Conservation (phyloP, 1,140 invertebrate species). For the Bicyclus anynana region DNA sequence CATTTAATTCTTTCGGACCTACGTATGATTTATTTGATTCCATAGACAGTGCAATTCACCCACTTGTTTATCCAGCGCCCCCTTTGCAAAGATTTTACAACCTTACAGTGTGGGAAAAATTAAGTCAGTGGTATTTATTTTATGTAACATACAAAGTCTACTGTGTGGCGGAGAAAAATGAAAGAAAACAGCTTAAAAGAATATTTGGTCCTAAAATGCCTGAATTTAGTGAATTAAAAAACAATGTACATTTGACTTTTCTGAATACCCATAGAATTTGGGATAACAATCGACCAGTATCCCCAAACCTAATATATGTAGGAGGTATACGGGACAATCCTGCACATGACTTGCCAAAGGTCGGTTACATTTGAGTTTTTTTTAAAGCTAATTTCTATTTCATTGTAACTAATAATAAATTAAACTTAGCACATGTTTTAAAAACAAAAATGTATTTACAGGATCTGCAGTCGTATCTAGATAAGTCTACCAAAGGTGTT, state of each 20-base stretch:
- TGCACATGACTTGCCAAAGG: too few species aligned
- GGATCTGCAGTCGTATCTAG: background rate
- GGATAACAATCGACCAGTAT: constrained; percentile 54
- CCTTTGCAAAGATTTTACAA: constrained; percentile 28
- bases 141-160: background rate
- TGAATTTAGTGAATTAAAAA: constrained; percentile 37
- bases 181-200: background rate
- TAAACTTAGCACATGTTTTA: too few species aligned
- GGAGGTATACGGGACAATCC: constrained; percentile 38
- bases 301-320: constrained; percentile 65
- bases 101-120: constrained; percentile 3
- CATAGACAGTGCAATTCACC: constrained; percentile 27
- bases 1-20: constrained; percentile 34
- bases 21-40: constrained; percentile 17
- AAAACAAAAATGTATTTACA: background rate
- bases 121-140: background rate
- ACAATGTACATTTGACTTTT: constrained; percentile 75
- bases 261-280: constrained; percentile 68
- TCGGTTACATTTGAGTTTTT: too few species aligned
- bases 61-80: constrained; percentile 29
- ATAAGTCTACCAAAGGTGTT: background rate
- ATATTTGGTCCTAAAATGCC: constrained; percentile 35
- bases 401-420: too few species aligned
- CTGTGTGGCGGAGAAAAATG: background rate
- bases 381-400: too few species aligned